Evolutionary conservation across 2,888 invertebrate species (phyloP), one percentile per base, ranked within the genome.

Genomic region (Platycheirus albimanus): DNA sequence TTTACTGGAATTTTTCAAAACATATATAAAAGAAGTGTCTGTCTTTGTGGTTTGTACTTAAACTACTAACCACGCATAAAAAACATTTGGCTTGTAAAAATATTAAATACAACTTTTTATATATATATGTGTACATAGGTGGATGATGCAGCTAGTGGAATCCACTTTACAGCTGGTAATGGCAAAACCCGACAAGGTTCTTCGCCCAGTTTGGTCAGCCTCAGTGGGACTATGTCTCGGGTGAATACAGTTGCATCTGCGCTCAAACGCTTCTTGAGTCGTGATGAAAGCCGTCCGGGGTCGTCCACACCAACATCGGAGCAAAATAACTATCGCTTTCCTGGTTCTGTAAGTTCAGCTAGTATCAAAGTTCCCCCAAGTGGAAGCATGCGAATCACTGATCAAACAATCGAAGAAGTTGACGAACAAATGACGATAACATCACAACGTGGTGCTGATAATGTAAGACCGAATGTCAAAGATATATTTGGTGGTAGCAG

Each of bases 351-450:
- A 30, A 91, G 91, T 72, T 88, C 90, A 1, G 87, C 88, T 0
- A 90, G 91, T 74, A 83, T 91, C 0, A 85, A 76, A 1, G 88
- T 88, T 49, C 89, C 89, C 1, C 85, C 86, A 1, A 78, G 77
- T 43, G 90, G 91, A 49, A 93, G 93, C 86, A 93, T 94, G 92
- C 93, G 94, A 87, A 93, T 95, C 11, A 93, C 94, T 0, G 94
- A 94, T 87, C 94, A 95, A 87, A 93, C 95, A 13, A 95, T 95
- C 80, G 95, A 95, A 88, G 94, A 95, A 90, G 94, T 95, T 0
- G 96, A 96, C 87, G 96, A 96, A 88, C 96, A 96, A 89, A 92
- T 94, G 87, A 96, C 96, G 8, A 94, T 96, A 76, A 95, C 95
- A 4, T 96, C 96, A 49, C 93, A 93, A 91, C 93, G 94, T 87